Percentiles rank a stretch among this genome's conserved stretches.
Evolutionary conservation across 2,113 vertebrate species (phyloP).

Genomic region (Pithys albifrons): DNA sequence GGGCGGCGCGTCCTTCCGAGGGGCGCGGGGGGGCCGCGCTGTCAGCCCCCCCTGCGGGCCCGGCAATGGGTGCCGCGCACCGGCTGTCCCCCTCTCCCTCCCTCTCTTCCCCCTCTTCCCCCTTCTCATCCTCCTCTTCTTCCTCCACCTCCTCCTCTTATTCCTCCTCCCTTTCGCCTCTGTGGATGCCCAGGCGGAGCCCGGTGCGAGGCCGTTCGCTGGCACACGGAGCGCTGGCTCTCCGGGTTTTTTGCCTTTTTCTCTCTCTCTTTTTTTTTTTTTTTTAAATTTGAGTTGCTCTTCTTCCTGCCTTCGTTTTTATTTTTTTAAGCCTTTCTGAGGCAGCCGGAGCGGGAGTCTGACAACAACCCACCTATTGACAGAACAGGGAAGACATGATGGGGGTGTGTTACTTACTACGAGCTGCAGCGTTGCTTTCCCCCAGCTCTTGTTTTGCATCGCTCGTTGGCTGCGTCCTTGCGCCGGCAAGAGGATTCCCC

Average conservation of each 20-base stretch:
- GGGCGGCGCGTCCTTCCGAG: not conserved
- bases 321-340: slow-evolving; percentile 58
- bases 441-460: not conserved
- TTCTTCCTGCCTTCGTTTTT: slow-evolving; percentile 58
- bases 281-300: not conserved
- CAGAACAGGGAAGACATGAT: slow-evolving; percentile 71
- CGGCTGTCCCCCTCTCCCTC: not conserved
- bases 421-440: slow-evolving; percentile 35
- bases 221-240: not conserved
- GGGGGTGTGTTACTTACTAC: slow-evolving; percentile 75
- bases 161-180: not conserved
- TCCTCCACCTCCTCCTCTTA: not conserved
- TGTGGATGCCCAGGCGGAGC: slow-evolving; percentile 16
- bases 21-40: not conserved
- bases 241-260: too few species aligned
- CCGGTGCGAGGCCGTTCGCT: not conserved
- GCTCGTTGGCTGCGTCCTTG: not conserved
- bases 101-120: not conserved
- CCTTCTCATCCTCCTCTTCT: not conserved
- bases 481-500: not conserved
- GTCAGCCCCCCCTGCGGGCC: slow-evolving; percentile 54
- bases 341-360: slow-evolving; percentile 73
- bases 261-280: slow-evolving; percentile 10
- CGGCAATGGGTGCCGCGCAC: slow-evolving; percentile 18
- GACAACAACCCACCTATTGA: slow-evolving; percentile 74